Base-by-base conservation (phyloP, 2,888 invertebrate genomes). In the Palloptera scutellata region DNA sequence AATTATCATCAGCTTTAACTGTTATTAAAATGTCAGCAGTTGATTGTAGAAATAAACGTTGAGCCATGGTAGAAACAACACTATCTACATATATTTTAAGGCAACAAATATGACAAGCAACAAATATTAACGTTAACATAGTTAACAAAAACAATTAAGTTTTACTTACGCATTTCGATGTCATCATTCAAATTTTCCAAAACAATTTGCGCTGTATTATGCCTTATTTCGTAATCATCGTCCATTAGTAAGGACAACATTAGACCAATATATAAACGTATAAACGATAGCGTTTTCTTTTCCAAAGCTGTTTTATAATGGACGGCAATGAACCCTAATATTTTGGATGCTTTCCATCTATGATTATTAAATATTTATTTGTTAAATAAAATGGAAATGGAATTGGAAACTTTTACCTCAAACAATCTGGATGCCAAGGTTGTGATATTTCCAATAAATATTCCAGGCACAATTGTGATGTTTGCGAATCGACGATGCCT, bases 201-300 rank as follows among this genome's bases (percentile, higher is more conserved):
- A 11, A 82, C 75, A 70, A 80, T 73, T 68, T 75, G 74, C 9
- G 82, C 73, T 0, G 77, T 74, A 43, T 72, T 69, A 62, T 81
- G 76, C 12, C 84, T 75, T 70, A 83, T 78, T 69, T 79, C 74
- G 20, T 74, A 76, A 48, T 81, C 78, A 68, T 83, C 84, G 59
- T 83, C 83, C 66, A 79, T 78, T 11, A 82, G 74, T n/a, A 84
- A 74, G 13, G 78, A 74, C 13, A 84, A 63, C 59, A 81, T 76
- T 1, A 82, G 71, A 0, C 75, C 71, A 0, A 78, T 74, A 64
- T 78, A 83, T 15, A 71, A 71, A n/a, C 77, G 78, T 17, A 82
- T 40, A 19, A 82, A 72, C 10, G 73, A 61, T 0, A 77, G 51
- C 66, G 78, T 73, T n/a, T 72, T 73, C 20, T 74, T 73, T 13